A percentile compares a stretch with the other conserved stretches of the same genome.
Conservation (phyloP, 2,888 invertebrate genomes). For the Leucoptera coffeella region DNA sequence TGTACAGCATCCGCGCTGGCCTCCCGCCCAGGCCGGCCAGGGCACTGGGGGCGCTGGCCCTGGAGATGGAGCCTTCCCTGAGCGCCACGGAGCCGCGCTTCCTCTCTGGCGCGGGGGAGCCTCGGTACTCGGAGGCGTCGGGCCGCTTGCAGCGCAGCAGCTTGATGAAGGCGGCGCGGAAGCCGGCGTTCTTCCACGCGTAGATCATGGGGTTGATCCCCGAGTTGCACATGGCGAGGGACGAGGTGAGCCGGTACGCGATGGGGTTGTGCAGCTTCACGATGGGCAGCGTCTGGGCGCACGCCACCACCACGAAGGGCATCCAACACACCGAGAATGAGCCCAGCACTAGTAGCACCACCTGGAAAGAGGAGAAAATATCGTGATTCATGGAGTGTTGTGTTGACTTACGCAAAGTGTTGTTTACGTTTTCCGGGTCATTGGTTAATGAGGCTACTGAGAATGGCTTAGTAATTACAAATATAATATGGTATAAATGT, state of each 20-base stretch:
- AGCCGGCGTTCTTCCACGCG: conserved; percentile 79
- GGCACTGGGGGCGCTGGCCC: conserved; percentile 26
- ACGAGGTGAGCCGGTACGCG: conserved; percentile 59
- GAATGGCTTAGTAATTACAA: no score
- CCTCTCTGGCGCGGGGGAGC: conserved; percentile 50
- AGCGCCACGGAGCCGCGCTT: conserved; percentile 44
- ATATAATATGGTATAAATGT: no score
- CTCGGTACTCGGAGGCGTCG: conserved; percentile 49
- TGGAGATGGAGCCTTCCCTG: conserved; percentile 33
- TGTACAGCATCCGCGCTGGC: conserved; percentile 32
- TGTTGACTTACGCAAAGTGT: no score
- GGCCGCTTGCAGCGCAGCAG: conserved; percentile 61
- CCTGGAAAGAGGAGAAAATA: no score
- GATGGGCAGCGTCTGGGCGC: conserved; percentile 52
- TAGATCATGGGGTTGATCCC: conserved; percentile 78
- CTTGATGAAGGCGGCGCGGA: conserved; percentile 65
- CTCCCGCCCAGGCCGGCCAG: conserved; percentile 26
- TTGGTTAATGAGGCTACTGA: no score
- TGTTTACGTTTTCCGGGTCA: no score
- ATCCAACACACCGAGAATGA: conserved; percentile 79
- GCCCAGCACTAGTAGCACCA: conserved; percentile 70
- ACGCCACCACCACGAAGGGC: conserved; percentile 67
- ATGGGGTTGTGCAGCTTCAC: conserved; percentile 44
- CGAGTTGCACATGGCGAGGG: conserved; percentile 73
- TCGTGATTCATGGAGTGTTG: no score